These are phyloP conservation scores for Upupa epops DNA, from an alignment of 2,113 vertebrate species.

Conservation along the genomic window DNA sequence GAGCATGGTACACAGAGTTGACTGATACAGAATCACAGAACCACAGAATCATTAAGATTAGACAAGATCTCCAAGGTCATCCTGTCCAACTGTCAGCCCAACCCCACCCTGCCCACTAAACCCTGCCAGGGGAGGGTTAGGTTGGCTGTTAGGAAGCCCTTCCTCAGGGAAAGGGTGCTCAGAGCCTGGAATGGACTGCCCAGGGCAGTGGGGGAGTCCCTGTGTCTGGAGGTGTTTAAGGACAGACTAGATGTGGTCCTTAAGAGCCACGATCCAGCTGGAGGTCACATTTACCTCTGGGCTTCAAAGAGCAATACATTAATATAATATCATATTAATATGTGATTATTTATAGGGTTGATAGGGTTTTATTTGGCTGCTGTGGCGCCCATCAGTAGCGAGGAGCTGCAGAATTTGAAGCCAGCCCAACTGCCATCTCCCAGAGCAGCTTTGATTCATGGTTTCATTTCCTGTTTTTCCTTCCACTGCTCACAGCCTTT, in stretches of 20 bases:
- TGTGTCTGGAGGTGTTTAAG: no score
- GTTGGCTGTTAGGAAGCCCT: no score
- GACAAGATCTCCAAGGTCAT: no score
- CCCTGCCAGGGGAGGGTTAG: no score
- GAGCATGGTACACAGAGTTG: not conserved
- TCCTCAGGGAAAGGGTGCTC: no score
- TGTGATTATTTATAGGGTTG: slow-evolving; percentile 20
- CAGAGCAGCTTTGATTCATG: slow-evolving; percentile 61
- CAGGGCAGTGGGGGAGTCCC: no score
- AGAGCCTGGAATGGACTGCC: no score
- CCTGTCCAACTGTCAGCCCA: no score
- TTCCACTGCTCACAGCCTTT: slow-evolving; percentile 1
- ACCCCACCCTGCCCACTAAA: no score
- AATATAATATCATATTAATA: not conserved
- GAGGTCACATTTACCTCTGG: not conserved
- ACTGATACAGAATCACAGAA: not conserved
- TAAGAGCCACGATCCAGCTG: no score
- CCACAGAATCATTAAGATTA: no score
- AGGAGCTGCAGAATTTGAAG: slow-evolving; percentile 28
- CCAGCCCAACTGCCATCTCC: slow-evolving; percentile 34
- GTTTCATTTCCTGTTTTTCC: slow-evolving; percentile 60
- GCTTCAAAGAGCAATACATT: not conserved
- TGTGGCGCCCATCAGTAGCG: not conserved
- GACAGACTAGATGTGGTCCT: no score
- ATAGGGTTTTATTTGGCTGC: slow-evolving; percentile 17